Base-by-base conservation (phyloP, 2,797 vertebrate genomes). In the Sebastes diploproa region DNA sequence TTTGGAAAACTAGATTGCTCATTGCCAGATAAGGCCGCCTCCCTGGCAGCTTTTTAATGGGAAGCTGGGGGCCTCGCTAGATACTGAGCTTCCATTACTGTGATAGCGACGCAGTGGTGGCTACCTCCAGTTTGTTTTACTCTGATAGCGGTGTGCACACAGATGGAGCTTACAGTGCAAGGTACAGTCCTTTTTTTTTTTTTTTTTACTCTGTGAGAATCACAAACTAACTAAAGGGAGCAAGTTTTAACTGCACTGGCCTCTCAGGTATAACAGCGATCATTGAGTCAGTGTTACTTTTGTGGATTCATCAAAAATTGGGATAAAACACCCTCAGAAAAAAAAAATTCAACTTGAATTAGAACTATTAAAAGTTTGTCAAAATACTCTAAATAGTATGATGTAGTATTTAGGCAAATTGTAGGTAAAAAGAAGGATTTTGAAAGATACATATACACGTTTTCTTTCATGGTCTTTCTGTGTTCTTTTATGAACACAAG, bases 11-110 rank as follows among this genome's bases (percentile, higher is more conserved):
- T 25, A 80, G 89, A 91, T 90, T 77, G 88, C 83, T 88, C 74
- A 70, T 77, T 74, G 81, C 63, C 65, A 81, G 94, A 94, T 94
- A 93, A 93, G 84, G 65, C 59, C 6, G 58, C 84, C 78, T 69
- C 52, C 63, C 82, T 85, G 89, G 86, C 85, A 86, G 82, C 6
- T 83, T 85, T 68, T 88, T 88, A 91, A 91, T 86, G 77, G 86
- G 83, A 84, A 90, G 69, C 82, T 62, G 2, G 8, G 60, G 42
- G 74, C 75, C 74, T 80, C 2, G 30, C 74, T 25, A 75, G 90
- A 90, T 89, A 75, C 80, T 32, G 71, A 2, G 38, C 85, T 79
- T 86, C 87, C 86, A 89, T 90, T 91, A 83, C 81, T 80, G 86
- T 22, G 89, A 94, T 92, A 90, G 86, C 69, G 36, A 20, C 32